Evolutionary conservation across 2,113 vertebrate genomes (phyloP).

Genomic region (Boulengeromyrus knoepffleri): DNA sequence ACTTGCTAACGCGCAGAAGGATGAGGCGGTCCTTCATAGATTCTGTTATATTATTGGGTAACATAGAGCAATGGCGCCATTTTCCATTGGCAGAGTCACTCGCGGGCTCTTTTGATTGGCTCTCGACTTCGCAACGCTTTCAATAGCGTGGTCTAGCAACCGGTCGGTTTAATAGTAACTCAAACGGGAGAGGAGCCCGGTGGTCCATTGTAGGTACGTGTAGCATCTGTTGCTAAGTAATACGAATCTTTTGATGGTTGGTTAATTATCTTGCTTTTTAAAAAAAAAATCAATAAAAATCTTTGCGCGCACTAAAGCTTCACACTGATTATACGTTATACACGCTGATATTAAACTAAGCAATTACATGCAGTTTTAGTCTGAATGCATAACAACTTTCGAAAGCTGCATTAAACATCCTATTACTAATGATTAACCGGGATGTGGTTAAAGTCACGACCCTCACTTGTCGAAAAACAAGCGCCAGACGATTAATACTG

Average conservation of each 20-base stretch:
- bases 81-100: background rate
- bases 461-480: background rate
- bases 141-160: constrained; percentile 15
- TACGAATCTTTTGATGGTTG: background rate
- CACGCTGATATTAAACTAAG: background rate
- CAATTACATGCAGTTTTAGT: background rate
- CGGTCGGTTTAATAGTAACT: background rate
- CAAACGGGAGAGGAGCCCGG: background rate
- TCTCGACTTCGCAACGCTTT: background rate
- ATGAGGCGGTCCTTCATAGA: background rate
- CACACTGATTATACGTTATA: background rate
- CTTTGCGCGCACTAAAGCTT: background rate
- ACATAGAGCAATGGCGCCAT: background rate
- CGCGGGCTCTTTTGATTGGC: background rate
- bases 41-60: background rate
- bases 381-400: background rate
- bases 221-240: background rate
- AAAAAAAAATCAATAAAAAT: background rate
- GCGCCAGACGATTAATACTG: background rate
- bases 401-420: background rate
- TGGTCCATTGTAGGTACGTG: constrained; percentile 2
- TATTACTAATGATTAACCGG: background rate
- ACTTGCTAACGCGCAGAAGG: background rate
- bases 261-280: background rate
- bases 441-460: background rate